These are phyloP conservation scores for Tipula confusa DNA, from an alignment of 2,888 invertebrate genomes.

Conservation along the genomic window DNA sequence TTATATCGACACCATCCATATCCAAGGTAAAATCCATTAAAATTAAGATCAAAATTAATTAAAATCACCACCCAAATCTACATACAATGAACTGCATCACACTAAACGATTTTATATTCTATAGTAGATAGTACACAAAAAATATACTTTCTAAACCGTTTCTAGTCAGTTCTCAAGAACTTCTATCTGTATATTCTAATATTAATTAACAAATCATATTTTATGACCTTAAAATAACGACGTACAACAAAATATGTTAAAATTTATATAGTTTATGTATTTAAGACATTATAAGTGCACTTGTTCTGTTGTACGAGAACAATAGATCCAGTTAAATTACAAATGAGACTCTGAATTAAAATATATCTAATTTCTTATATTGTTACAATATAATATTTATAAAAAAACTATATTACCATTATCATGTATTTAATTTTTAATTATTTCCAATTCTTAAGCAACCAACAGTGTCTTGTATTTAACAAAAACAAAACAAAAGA, in stretches of 20 bases:
- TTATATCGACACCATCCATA: too few relatives aligned
- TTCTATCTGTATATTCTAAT: background rate
- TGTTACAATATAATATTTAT: background rate
- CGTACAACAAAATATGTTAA: background rate
- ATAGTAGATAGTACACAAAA: background rate
- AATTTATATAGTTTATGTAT: background rate
- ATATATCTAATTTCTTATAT: constrained; percentile 15
- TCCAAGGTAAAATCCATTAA: background rate
- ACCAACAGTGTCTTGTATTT: background rate
- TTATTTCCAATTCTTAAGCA: constrained; percentile 12
- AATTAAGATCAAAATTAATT: background rate
- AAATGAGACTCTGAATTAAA: background rate
- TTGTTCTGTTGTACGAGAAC: background rate
- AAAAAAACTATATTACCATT: constrained; percentile 15
- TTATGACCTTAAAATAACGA: background rate
- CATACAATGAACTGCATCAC: background rate
- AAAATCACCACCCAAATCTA: background rate
- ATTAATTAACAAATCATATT: background rate
- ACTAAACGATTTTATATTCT: background rate
- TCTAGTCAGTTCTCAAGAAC: background rate
- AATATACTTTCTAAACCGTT: background rate
- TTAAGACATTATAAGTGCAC: background rate
- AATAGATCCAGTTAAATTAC: background rate
- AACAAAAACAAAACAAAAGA: too few relatives aligned
- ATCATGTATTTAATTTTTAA: background rate